These are phyloP conservation scores for Tupaia chinensis DNA, from an alignment of 2,113 vertebrate genomes.

Conservation along the genomic window DNA sequence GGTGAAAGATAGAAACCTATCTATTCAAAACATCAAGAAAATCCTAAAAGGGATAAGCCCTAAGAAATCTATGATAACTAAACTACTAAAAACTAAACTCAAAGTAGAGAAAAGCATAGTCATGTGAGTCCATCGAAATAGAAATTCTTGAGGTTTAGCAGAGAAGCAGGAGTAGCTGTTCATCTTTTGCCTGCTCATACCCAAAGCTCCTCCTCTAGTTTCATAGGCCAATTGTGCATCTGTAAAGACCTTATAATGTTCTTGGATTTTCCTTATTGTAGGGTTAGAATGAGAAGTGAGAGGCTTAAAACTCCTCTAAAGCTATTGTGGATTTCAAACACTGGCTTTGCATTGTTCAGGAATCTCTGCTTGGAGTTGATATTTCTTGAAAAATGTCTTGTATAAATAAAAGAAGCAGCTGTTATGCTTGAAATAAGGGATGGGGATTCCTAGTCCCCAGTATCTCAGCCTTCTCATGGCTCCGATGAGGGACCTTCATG, in stretches of 20 bases:
- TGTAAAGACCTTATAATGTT: neutral
- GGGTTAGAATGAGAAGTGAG: neutral
- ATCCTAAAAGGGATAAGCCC: neutral
- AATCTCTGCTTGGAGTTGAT: neutral
- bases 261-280: neutral
- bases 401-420: neutral
- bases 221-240: neutral
- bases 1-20: neutral
- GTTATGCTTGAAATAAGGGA: neutral
- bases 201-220: neutral
- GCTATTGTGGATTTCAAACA: neutral
- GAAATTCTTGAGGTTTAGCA: neutral
- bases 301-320: neutral
- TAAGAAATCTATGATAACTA: neutral
- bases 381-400: neutral
- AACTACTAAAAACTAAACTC: conserved; percentile 16
- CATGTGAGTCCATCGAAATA: neutral
- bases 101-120: neutral
- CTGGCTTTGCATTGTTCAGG: neutral
- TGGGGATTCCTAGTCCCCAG: neutral
- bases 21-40: conserved; percentile 36
- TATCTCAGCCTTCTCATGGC: neutral
- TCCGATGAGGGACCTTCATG: neutral
- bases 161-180: neutral
- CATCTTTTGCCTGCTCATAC: neutral